Percentiles rank a stretch among this genome's conserved stretches.
These are phyloP conservation scores for Gymnogyps californianus DNA, from an alignment of 2,113 vertebrate species.

Conservation along the genomic window DNA sequence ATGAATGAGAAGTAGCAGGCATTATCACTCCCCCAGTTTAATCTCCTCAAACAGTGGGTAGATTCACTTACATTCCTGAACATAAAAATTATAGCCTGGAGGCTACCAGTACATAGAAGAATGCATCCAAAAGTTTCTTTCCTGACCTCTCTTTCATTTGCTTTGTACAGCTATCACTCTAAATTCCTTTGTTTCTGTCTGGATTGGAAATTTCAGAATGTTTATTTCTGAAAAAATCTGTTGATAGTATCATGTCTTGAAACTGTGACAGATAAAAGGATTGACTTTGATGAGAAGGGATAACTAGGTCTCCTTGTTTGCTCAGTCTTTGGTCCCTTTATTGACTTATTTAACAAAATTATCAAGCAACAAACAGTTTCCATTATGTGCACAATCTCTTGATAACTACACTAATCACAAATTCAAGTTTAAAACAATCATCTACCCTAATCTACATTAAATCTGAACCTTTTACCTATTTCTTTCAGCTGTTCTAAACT, in stretches of 20 bases:
- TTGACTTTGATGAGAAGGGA: not conserved
- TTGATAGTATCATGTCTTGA: conserved; percentile 17
- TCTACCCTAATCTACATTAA: not conserved
- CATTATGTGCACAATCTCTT: not conserved
- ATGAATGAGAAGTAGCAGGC: not conserved
- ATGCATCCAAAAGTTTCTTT: not conserved
- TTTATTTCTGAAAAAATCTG: not conserved
- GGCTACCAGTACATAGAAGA: not conserved
- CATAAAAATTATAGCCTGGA: not conserved
- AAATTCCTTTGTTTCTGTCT: not conserved
- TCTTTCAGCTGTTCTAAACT: not conserved
- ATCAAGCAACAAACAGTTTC: not conserved
- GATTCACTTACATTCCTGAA: not conserved
- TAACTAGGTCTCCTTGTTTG: not conserved
- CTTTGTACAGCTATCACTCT: not conserved
- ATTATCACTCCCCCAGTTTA: not conserved
- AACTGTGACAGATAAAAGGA: not conserved
- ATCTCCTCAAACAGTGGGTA: not conserved
- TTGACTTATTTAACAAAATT: conserved; percentile 13
- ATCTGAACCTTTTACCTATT: not conserved
- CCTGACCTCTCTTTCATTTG: not conserved
- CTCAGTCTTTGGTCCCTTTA: not conserved
- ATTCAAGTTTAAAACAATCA: not conserved
- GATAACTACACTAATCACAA: not conserved
- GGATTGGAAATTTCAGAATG: not conserved